Evolutionary conservation across 2,113 vertebrate species (phyloP), one percentile per base, ranked within the genome.

Genomic region (Parotia lawesii): DNA sequence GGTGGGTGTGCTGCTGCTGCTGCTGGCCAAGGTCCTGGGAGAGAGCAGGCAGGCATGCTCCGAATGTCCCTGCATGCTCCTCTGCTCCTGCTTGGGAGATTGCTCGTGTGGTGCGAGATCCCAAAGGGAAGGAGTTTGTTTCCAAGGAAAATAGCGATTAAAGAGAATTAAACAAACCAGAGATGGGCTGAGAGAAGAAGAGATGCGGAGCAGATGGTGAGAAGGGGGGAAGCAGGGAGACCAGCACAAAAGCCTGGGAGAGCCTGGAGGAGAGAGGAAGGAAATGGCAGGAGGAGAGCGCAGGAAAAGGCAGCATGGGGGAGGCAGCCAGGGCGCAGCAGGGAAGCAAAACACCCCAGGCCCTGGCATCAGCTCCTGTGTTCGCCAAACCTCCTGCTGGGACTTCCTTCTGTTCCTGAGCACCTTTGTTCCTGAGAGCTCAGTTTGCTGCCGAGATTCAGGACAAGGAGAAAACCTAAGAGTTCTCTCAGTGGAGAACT

Each of bases 91-190:
- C 37, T 45, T 3, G 12, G 60, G 79, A 86, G 51, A 58, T 50
- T 1, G 11, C 44, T 89, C 1, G 0, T 0, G 3, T 35, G 31
- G 11, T 57, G 71, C 0, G 0, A 15, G 18, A 37, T 67, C 79
- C 60, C 18, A 12, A 29, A 89, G 33, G 83, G 18, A 66, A 18
- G 24, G 64, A 94, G 72, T 77, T 95, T 87, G 56, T 74, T 95
- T 94, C 44, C 57, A 86, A 90, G 87, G 57, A 86, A 91, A 87
- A 80, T 12, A 79, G 64, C 95, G 85, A 95, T 96, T 79, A 95
- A 95, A 96, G 90, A 79, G 91, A 97, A 95, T 96, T 88, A 95
- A 96, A 94, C 77, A 96, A 92, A 93, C 44, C 20, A 8, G 75
- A 89, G 56, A 77, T 57, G 47, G 64, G 40, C 44, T 1, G 18